Percentiles rank a stretch among this genome's conserved stretches.
phyloP scores from a whole-genome alignment of 2,113 vertebrate species.

The Aphyosemion australe region DNA sequence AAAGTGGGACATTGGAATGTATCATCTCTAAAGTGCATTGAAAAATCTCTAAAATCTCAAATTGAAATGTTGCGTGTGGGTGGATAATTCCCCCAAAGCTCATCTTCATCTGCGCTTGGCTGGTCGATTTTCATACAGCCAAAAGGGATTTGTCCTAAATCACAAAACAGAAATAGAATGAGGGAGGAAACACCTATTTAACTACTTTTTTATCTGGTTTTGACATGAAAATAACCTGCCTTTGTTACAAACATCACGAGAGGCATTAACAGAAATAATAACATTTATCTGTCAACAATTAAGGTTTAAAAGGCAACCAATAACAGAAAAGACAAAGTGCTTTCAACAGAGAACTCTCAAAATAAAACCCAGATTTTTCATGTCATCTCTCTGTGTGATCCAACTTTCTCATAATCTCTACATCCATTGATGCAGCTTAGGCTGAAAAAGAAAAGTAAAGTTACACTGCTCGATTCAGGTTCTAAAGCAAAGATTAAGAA shows the following conservation, averaged over 20 bases:
- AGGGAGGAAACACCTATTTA: not conserved
- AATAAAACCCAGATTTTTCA: not conserved
- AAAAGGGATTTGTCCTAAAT: slow-evolving; percentile 51
- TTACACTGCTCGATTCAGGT: slow-evolving; percentile 45
- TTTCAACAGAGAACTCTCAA: not conserved
- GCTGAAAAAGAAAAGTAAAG: slow-evolving; percentile 35
- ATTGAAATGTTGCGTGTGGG: slow-evolving; percentile 64
- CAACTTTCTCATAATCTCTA: slow-evolving; percentile 7
- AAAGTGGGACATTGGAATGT: slow-evolving; percentile 48
- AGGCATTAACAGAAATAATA: too few species aligned
- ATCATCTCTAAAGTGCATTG: slow-evolving; percentile 51
- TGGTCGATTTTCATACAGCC: slow-evolving; percentile 57
- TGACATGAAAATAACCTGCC: too few species aligned
- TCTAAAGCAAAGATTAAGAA: slow-evolving; percentile 59
- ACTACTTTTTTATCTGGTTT: not conserved
- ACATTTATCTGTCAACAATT: too few species aligned
- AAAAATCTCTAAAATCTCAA: slow-evolving; percentile 62
- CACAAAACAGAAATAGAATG: slow-evolving; percentile 46
- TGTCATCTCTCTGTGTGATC: slow-evolving; percentile 2
- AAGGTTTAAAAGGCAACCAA: too few species aligned
- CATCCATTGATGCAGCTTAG: slow-evolving; percentile 16
- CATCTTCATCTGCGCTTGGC: slow-evolving; percentile 57
- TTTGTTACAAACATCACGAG: too few species aligned
- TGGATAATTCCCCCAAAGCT: slow-evolving; percentile 67
- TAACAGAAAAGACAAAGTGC: too few species aligned